Conservation (phyloP, 2,113 vertebrate species). For the Anser brachyrhynchus region DNA sequence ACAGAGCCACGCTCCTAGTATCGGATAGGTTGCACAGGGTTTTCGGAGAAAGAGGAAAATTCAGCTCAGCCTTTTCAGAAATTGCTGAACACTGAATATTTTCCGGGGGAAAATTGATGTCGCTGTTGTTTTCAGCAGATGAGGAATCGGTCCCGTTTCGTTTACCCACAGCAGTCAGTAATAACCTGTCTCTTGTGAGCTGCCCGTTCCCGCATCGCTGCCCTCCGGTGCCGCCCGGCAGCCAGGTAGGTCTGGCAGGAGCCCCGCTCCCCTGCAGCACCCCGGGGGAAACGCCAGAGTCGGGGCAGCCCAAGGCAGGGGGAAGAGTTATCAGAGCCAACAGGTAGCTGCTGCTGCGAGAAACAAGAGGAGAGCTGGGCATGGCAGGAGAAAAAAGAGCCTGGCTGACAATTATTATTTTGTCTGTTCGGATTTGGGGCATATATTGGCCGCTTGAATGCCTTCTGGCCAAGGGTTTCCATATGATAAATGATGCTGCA, state of each 20-base stretch:
- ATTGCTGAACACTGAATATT: not conserved
- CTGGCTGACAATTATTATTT: not conserved
- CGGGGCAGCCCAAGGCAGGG: not conserved
- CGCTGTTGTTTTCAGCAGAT: not conserved
- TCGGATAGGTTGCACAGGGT: not conserved
- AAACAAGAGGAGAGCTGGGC: not conserved
- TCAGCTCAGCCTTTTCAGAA: not conserved
- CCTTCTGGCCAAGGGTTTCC: slow-evolving; percentile 13
- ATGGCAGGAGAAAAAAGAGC: not conserved
- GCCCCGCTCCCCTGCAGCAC: not conserved
- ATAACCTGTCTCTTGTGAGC: not conserved
- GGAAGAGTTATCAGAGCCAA: not conserved
- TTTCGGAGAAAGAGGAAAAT: not conserved
- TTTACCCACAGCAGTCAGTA: not conserved
- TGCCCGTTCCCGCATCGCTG: not conserved
- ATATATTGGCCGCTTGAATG: not conserved
- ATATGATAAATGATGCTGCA: slow-evolving; percentile 8
- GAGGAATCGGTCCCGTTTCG: not conserved
- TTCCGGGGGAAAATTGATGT: not conserved
- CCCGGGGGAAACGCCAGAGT: not conserved
- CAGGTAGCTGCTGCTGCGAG: not conserved
- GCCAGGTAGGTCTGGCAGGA: not conserved
- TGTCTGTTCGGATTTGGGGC: slow-evolving; percentile 10
- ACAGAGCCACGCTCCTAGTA: not conserved
- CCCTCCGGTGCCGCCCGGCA: not conserved